Evolutionary conservation across 2,888 invertebrate species (phyloP).

Genomic region (Macrosoma leucophasiata): DNA sequence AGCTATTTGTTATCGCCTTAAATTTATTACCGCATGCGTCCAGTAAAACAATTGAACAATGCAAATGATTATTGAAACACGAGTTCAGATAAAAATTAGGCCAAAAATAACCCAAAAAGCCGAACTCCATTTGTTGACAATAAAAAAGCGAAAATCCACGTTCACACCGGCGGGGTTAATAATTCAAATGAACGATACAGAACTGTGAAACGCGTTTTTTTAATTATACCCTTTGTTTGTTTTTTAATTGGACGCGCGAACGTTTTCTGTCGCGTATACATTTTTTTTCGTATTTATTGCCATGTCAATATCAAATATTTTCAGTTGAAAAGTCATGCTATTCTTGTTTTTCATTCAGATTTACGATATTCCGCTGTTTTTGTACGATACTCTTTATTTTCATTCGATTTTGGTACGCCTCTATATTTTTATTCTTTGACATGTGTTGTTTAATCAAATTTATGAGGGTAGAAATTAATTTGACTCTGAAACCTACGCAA

Average conservation of each 20-base stretch:
- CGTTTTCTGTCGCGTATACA: conserved; percentile 19
- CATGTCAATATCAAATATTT: conserved; percentile 22
- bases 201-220: conserved; percentile 23
- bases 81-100: no score
- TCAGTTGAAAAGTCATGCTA: conserved; percentile 3
- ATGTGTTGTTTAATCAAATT: no score
- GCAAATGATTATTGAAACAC: neutral
- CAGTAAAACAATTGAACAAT: conserved; percentile 4
- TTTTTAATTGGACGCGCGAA: conserved; percentile 30
- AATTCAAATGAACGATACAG: conserved; percentile 25
- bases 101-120: no score
- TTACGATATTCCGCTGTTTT: no score
- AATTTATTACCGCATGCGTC: conserved; percentile 8
- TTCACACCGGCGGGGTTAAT: conserved; percentile 25
- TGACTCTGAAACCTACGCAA: no score
- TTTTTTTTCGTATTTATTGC: conserved; percentile 23
- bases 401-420: conserved; percentile 2
- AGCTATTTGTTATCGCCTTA: neutral
- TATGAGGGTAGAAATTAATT: no score
- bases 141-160: conserved; percentile 22
- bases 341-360: no score
- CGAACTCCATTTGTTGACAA: no score
- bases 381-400: no score
- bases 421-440: conserved; percentile 5
- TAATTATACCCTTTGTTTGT: conserved; percentile 29